Evolutionary conservation across 1,140 invertebrate species (phyloP), one percentile per base, ranked within the genome.

Genomic region (Ctenoplectra terminalis): DNA sequence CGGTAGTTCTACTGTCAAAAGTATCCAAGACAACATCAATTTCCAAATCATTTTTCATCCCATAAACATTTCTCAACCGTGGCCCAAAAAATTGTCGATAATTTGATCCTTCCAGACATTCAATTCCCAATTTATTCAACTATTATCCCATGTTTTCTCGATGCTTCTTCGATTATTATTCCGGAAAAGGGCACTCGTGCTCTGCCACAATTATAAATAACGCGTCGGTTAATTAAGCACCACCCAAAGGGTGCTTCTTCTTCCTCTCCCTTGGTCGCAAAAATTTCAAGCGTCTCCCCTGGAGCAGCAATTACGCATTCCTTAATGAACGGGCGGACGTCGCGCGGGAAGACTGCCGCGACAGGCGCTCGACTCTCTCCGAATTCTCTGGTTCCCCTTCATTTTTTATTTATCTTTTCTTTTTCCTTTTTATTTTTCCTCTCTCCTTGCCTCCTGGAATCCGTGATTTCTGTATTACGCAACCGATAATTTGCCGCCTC

Each of bases 401-500:
- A 63, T 13, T 29, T 23, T 37, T 54, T 20, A 15, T 40, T 56
- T 34, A 61, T 40, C 31, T 63, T 15, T 48, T 48, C 7, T 8
- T 48, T 48, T 48, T 2, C 46, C 34, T n/a, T n/a, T 37, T 37
- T 61, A 37, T 37, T 37, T 48, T 23, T 43, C 4, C 43, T 46
- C 31, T 11, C 9, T 0, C 31, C 11, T 17, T 3, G 29, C 7
- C 6, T 20, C 7, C 6, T 20, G 29, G 15, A 74, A 74, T 74
- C 58, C 31, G 31, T 40, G 46, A 64, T 61, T 75, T 75, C 34
- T 26, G 29, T 17, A 50, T 75, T 75, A 20, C 46, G n/a, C 9
- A 64, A 52, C 54, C 37, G 31, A 52, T 26, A 74, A 63, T 63
- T 63, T 40, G 17, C 29, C 43, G 17, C n/a, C 8, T 26, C n/a